Evolutionary conservation across 2,888 invertebrate genomes (phyloP), one percentile per base, ranked within the genome.

Genomic region (Lepetodrilus schrolli): DNA sequence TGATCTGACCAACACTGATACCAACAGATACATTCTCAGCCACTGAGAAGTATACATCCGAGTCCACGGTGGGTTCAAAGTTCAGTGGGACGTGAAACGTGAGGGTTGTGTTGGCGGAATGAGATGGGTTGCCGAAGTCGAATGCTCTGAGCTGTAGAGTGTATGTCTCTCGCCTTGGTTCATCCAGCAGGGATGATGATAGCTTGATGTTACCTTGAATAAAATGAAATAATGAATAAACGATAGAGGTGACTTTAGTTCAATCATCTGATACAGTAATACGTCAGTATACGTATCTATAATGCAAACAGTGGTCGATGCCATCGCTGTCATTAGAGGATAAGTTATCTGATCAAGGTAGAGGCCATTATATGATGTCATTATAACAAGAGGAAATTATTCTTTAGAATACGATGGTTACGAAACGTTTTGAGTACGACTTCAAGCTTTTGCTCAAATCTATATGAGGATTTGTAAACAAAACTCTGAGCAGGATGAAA

Each of bases 11-110:
- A 7, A 72, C 47, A 2, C 8, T 20, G 13, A 65, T 65, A 4
- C 43, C 72, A 21, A 20, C 36, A 10, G 72, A 23, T 4, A 38
- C 26, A 36, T 65, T 72, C 38, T 72, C 72, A 43, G 17, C 23
- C 23, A 72, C 72, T 4, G 49, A 47, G 65, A 72, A 65, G 4
- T 58, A 1, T 37, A 8, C 7, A 20, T 38, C 23, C 21, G 7
- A 17, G 3, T 34, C 38, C 10, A 66, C 37, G 7, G n/a, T 21
- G 8, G 66, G 66, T 2, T 20, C 38, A 66, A 38, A 66, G 51
- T 75, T 75, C 4, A 73, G 8, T 8, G 75, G 73, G 13, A 75
- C 70, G 23, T 36, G 36, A 13, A 73, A 34, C 13, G 30, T 26
- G 20, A 73, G 47, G 10, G 69, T 69, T 20, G 58, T 43, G 2